phyloP scores from a whole-genome alignment of 2,797 vertebrate species.

The Prunella strophiata region DNA sequence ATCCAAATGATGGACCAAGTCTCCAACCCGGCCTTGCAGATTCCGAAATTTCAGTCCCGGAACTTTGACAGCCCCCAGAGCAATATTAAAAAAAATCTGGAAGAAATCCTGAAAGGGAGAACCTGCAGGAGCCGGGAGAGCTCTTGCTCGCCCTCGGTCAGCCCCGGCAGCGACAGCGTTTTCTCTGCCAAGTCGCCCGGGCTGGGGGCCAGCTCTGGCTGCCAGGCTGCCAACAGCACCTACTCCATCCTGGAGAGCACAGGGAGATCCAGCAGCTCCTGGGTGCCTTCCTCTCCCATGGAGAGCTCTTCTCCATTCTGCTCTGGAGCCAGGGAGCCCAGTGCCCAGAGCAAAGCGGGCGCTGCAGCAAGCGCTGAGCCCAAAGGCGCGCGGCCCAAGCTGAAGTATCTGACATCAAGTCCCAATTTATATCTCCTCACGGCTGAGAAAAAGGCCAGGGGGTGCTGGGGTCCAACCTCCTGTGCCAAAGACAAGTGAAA shows the following conservation, averaged over 20 bases:
- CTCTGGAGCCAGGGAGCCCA: slow-evolving; percentile 50
- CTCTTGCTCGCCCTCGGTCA: background rate
- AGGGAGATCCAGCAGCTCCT: slow-evolving; percentile 5
- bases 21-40: slow-evolving; percentile 82
- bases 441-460: slow-evolving; percentile 57
- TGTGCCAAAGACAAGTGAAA: slow-evolving; percentile 79
- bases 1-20: slow-evolving; percentile 84
- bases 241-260: background rate
- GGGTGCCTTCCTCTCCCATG: background rate
- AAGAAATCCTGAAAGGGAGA: slow-evolving; percentile 83
- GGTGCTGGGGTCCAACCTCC: slow-evolving; percentile 65
- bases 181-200: background rate
- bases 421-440: slow-evolving; percentile 74
- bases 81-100: slow-evolving; percentile 80
- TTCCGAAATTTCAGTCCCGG: slow-evolving; percentile 84
- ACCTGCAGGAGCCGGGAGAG: slow-evolving; percentile 30
- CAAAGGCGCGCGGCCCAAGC: background rate
- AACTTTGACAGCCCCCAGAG: slow-evolving; percentile 84
- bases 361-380: slow-evolving; percentile 2
- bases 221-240: background rate
- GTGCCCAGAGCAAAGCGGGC: slow-evolving; percentile 49
- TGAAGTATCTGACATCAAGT: slow-evolving; percentile 25
- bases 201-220: background rate
- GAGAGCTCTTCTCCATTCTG: slow-evolving; percentile 68
- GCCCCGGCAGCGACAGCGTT: background rate